These are phyloP conservation scores for Thymelicus sylvestris DNA, from an alignment of 2,888 invertebrate genomes.

Conservation along the genomic window DNA sequence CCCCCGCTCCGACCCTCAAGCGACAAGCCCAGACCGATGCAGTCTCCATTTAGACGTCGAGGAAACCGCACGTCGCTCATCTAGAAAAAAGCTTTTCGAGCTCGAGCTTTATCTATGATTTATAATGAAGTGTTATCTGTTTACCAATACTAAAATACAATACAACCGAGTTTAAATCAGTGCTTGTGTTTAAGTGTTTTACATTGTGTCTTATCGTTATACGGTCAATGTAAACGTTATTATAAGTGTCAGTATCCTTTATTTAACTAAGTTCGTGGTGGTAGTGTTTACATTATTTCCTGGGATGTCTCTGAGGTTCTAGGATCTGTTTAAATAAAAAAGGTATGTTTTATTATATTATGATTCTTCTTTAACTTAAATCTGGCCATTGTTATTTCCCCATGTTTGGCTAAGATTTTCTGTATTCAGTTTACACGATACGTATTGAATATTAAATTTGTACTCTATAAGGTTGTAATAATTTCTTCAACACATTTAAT, in stretches of 20 bases:
- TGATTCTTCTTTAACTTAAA: conserved; percentile 3
- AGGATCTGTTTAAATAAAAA: conserved; percentile 60
- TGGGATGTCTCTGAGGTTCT: conserved; percentile 69
- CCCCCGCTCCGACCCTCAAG: conserved; percentile 50
- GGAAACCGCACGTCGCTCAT: conserved; percentile 52
- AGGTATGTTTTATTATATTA: conserved; percentile 53
- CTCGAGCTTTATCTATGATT: conserved; percentile 75
- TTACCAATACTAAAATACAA: conserved; percentile 51
- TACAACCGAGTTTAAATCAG: conserved; percentile 41
- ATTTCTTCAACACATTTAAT: not conserved
- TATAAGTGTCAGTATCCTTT: conserved; percentile 66
- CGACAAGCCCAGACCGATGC: conserved; percentile 62
- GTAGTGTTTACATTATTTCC: conserved; percentile 64
- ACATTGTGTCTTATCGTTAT: conserved; percentile 46
- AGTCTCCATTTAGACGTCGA: conserved; percentile 67
- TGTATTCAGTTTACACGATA: not conserved
- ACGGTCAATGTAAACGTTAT: conserved; percentile 65
- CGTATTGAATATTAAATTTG: not conserved
- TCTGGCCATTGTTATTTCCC: not conserved
- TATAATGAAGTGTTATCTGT: conserved; percentile 64
- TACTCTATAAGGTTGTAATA: not conserved
- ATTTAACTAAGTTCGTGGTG: conserved; percentile 72
- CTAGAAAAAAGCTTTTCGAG: conserved; percentile 64
- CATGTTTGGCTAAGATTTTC: not conserved
- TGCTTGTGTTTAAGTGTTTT: conserved; percentile 50